A percentile compares a stretch with the other conserved stretches of the same genome.
Conservation (phyloP, 2,888 invertebrate species). For the Coelogynopora nodosa region DNA sequence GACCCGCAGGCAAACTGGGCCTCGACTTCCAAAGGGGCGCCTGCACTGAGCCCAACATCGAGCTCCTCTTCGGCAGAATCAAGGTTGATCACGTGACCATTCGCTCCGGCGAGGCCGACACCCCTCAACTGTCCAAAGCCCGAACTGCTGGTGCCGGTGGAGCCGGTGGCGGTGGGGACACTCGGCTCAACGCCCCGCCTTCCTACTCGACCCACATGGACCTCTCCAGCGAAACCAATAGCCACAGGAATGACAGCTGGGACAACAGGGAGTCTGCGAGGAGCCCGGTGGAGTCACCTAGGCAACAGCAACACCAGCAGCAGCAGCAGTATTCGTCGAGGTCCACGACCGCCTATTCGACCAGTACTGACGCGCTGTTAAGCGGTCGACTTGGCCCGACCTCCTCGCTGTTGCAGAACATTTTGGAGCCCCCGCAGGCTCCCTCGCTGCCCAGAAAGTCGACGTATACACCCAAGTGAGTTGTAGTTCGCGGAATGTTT, state of each 20-base stretch:
- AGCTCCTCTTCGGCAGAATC: slow-evolving; percentile 23
- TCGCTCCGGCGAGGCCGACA: not conserved
- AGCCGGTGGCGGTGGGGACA: no score
- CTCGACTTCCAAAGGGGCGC: not conserved
- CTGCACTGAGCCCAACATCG: not conserved
- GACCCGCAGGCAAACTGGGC: not conserved
- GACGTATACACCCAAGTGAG: not conserved
- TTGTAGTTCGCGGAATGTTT: no score
- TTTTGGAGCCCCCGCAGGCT: not conserved
- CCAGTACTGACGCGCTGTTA: not conserved
- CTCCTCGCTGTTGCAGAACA: not conserved
- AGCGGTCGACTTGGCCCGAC: not conserved
- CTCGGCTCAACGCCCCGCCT: not conserved
- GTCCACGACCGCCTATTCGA: not conserved
- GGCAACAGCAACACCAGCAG: slow-evolving; percentile 32
- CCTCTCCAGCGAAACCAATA: not conserved
- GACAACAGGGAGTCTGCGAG: not conserved
- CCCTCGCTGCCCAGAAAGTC: not conserved
- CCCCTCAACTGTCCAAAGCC: not conserved
- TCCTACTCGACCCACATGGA: not conserved
- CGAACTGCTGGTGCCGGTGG: not conserved
- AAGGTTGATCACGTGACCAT: slow-evolving; percentile 7
- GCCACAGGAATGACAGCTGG: not conserved
- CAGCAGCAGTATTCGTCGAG: slow-evolving; percentile 48
- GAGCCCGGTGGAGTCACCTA: not conserved